Percentiles rank a stretch among this genome's conserved stretches.
These are phyloP conservation scores for Passer montanus DNA, from an alignment of 2,113 vertebrate genomes.

Conservation along the genomic window DNA sequence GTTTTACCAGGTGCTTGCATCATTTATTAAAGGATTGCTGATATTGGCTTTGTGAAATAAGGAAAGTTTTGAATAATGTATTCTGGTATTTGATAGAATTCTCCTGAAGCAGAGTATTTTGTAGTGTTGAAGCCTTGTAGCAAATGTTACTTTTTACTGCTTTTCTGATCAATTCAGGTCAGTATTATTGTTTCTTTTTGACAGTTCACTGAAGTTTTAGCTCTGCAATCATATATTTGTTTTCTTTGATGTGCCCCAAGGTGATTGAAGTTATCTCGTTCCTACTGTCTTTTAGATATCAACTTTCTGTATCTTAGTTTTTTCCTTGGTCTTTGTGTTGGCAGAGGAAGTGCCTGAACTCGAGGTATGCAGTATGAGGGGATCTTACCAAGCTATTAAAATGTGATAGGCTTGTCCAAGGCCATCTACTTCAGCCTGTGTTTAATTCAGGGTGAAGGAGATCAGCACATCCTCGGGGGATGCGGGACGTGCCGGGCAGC, in stretches of 20 bases:
- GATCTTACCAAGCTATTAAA: not conserved
- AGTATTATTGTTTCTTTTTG: not conserved
- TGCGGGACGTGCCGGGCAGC: not conserved
- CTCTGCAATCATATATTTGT: not conserved
- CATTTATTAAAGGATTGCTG: slow-evolving; percentile 53
- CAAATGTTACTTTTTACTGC: not conserved
- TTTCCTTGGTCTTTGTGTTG: not conserved
- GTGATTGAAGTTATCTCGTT: not conserved
- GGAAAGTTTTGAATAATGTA: slow-evolving; percentile 25
- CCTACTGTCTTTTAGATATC: not conserved
- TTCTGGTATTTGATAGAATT: slow-evolving; percentile 15
- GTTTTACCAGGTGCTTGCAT: not conserved
- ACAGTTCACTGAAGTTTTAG: not conserved
- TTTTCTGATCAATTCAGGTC: slow-evolving; percentile 1
- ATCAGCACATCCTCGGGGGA: not conserved
- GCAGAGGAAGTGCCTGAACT: not conserved
- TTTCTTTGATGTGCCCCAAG: not conserved
- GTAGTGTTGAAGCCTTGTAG: slow-evolving; percentile 15
- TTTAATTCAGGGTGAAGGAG: not conserved
- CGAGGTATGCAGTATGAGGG: not conserved
- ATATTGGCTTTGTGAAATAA: slow-evolving; percentile 36
- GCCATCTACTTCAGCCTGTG: not conserved
- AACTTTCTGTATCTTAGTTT: not conserved
- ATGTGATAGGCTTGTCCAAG: slow-evolving; percentile 7
- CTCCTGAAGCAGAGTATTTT: not conserved